A percentile compares a stretch with the other conserved stretches of the same genome.
Conservation (phyloP, 2,113 vertebrate genomes). For the Gymnobelideus leadbeateri region DNA sequence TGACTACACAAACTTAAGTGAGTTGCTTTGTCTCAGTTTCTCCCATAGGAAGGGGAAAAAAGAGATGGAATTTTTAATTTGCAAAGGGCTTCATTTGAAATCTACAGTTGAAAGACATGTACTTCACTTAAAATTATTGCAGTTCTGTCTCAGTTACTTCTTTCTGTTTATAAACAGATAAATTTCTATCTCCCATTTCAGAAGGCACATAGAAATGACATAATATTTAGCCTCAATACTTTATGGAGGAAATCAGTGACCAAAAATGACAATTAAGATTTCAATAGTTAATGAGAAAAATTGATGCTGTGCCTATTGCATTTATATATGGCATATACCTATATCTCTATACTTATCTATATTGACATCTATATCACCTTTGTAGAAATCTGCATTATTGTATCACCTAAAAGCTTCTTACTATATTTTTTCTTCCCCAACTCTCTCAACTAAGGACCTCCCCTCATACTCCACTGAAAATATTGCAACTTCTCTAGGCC, state of each 20-base stretch:
- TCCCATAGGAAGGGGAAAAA: neutral
- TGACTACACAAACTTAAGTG: neutral
- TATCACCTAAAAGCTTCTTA: neutral
- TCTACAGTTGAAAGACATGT: neutral
- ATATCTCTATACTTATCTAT: neutral
- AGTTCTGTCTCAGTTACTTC: slow-evolving; percentile 50
- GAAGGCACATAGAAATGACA: slow-evolving; percentile 39
- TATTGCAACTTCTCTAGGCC: neutral
- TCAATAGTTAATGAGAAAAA: neutral
- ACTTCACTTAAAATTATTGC: neutral
- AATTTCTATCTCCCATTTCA: slow-evolving; percentile 56
- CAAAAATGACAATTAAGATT: neutral
- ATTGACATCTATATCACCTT: neutral
- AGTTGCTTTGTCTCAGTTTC: neutral
- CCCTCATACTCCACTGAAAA: neutral
- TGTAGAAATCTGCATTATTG: neutral
- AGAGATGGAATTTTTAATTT: neutral
- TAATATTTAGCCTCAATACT: slow-evolving; percentile 44
- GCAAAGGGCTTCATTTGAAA: neutral
- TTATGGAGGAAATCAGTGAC: slow-evolving; percentile 33
- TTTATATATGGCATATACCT: neutral
- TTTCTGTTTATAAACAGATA: slow-evolving; percentile 71
- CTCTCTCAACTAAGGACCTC: neutral
- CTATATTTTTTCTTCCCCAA: neutral
- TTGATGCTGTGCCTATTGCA: slow-evolving; percentile 3